phyloP scores from a whole-genome alignment of 23 tunicate genomes.

The Trididemnum clinides region DNA sequence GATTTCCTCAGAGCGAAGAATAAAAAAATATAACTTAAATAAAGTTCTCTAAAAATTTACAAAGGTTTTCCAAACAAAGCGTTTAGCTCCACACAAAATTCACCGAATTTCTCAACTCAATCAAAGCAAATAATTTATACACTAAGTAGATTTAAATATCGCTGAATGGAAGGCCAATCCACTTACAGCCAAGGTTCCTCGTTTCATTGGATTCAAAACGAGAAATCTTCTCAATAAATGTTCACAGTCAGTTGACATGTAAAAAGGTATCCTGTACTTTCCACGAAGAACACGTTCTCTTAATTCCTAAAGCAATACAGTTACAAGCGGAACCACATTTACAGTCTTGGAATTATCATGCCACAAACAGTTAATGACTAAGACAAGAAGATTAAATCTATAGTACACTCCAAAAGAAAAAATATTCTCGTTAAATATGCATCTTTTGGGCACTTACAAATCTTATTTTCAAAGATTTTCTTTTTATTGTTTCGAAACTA shows the following conservation, averaged over 20 bases:
- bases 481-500: too few relatives aligned
- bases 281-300: slow-evolving; percentile 95
- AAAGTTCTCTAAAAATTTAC: too few relatives aligned
- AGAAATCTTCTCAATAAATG: slow-evolving; percentile 80
- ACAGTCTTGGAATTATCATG: too few relatives aligned
- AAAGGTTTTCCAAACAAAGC: background rate
- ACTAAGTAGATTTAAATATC: background rate
- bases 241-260: slow-evolving; percentile 99
- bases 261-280: slow-evolving; percentile 94
- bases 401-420: too few relatives aligned
- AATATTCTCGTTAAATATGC: too few relatives aligned
- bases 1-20: too few relatives aligned
- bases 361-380: too few relatives aligned
- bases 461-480: too few relatives aligned
- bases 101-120: background rate
- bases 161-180: background rate
- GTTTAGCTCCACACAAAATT: background rate
- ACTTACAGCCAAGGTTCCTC: slow-evolving; percentile 92
- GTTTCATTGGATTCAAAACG: slow-evolving; percentile 84
- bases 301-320: slow-evolving; percentile 84
- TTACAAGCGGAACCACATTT: too few relatives aligned
- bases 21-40: too few relatives aligned
- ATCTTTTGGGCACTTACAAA: too few relatives aligned
- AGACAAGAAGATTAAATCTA: too few relatives aligned
- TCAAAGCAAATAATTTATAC: background rate